Evolutionary conservation across 2,113 vertebrate species (phyloP).

Genomic region (Austrofundulus limnaeus): DNA sequence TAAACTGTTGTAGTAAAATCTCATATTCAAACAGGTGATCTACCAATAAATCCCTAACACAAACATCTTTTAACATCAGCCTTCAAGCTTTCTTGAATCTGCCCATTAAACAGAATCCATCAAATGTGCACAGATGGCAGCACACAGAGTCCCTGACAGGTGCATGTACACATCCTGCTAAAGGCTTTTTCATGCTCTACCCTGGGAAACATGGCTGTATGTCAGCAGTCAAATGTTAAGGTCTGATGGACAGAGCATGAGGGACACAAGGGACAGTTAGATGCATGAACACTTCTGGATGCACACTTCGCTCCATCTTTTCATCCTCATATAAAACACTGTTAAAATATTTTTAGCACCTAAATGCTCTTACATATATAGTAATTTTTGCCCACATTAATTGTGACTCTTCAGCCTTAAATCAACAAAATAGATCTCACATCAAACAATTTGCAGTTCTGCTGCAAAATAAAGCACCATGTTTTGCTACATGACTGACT

Average conservation of each 20-base stretch:
- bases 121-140: constrained; percentile 3
- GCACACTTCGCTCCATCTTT: too few species aligned
- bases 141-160: constrained; percentile 40
- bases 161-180: constrained; percentile 35
- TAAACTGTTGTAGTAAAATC: neutral
- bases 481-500: neutral
- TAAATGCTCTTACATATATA: neutral
- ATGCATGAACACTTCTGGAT: too few species aligned
- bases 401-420: too few species aligned
- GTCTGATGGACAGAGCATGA: constrained; percentile 55
- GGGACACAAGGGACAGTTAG: constrained; percentile 24
- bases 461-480: too few species aligned
- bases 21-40: constrained; percentile 28
- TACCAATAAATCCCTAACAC: constrained; percentile 14
- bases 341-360: neutral
- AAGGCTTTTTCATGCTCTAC: constrained; percentile 48
- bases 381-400: too few species aligned
- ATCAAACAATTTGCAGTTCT: too few species aligned
- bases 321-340: constrained; percentile 20
- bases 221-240: constrained; percentile 24
- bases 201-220: constrained; percentile 46
- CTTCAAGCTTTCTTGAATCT: constrained; percentile 24
- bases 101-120: neutral
- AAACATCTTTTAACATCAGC: constrained; percentile 31
- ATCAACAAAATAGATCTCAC: too few species aligned